These are phyloP conservation scores for Lagocephalus sceleratus DNA, from an alignment of 2,797 vertebrate species.

Conservation along the genomic window DNA sequence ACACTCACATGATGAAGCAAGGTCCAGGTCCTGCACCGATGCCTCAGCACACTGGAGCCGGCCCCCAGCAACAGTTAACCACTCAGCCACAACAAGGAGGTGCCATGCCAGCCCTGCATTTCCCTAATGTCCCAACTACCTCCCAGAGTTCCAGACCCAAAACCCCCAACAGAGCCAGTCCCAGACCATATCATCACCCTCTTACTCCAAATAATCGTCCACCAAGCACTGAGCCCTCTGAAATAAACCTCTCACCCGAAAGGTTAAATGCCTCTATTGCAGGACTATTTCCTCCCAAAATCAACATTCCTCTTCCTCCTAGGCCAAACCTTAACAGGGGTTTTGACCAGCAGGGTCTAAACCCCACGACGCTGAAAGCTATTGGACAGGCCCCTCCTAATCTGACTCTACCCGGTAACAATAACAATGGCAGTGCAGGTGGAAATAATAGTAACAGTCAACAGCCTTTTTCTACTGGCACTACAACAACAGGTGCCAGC, in stretches of 20 bases:
- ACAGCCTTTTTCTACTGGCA: constrained; percentile 73
- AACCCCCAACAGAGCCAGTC: constrained; percentile 96
- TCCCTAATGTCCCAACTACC: constrained; percentile 85
- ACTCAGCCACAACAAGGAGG: constrained; percentile 80
- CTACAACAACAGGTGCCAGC: constrained; percentile 77
- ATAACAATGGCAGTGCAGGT: constrained; percentile 63
- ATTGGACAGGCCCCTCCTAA: constrained; percentile 95
- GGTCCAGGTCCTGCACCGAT: constrained; percentile 84
- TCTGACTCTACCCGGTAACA: constrained; percentile 79
- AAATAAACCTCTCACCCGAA: constrained; percentile 98
- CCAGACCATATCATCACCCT: constrained; percentile 95
- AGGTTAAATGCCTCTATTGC: constrained; percentile 98
- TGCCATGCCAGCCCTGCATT: constrained; percentile 87
- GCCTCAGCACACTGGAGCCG: constrained; percentile 84
- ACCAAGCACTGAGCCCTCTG: constrained; percentile 96
- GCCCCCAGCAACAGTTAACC: constrained; percentile 86
- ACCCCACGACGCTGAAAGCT: constrained; percentile 97
- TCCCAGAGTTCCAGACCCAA: constrained; percentile 96
- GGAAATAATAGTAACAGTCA: constrained; percentile 76
- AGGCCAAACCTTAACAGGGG: constrained; percentile 89
- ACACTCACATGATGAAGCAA: constrained; percentile 88
- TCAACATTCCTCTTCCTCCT: constrained; percentile 97
- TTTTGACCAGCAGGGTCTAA: constrained; percentile 98
- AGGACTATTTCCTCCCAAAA: constrained; percentile 96
- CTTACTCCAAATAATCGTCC: constrained; percentile 97